phyloP scores from a whole-genome alignment of 2,113 vertebrate species.

The Malurus cyaneus region DNA sequence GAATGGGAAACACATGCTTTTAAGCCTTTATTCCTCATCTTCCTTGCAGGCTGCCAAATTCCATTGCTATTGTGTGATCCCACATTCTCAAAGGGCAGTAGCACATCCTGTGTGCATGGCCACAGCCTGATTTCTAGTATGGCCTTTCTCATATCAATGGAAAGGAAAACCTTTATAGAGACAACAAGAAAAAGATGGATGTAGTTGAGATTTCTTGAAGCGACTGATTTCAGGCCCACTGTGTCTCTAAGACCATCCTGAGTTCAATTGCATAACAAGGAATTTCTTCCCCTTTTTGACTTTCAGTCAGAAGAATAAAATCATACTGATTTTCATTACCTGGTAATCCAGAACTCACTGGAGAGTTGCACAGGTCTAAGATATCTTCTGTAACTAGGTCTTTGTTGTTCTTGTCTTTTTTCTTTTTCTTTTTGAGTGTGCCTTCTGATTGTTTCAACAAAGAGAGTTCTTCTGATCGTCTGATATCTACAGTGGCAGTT shows the following conservation, averaged over 20 bases:
- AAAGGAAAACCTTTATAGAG: not conserved
- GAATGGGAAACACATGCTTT: not conserved
- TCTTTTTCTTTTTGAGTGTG: slow-evolving; percentile 92
- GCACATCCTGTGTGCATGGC: not conserved
- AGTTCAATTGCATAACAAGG: not conserved
- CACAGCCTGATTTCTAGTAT: not conserved
- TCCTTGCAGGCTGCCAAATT: not conserved
- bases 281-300: not conserved
- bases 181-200: not conserved
- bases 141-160: not conserved
- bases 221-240: not conserved
- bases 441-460: slow-evolving; percentile 84
- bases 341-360: slow-evolving; percentile 76
- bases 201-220: not conserved
- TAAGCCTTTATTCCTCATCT: not conserved
- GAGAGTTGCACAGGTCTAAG: slow-evolving; percentile 81
- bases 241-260: not conserved
- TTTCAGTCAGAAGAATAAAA: not conserved
- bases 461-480: slow-evolving; percentile 92
- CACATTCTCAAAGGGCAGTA: not conserved
- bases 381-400: slow-evolving; percentile 80
- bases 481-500: slow-evolving; percentile 82
- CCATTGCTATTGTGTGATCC: not conserved
- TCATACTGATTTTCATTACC: slow-evolving; percentile 67
- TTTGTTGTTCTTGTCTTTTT: slow-evolving; percentile 85